Percentiles rank a stretch among this genome's conserved stretches.
Conservation (phyloP, 2,797 vertebrate species). For the Hyperoplus lanceolatus region DNA sequence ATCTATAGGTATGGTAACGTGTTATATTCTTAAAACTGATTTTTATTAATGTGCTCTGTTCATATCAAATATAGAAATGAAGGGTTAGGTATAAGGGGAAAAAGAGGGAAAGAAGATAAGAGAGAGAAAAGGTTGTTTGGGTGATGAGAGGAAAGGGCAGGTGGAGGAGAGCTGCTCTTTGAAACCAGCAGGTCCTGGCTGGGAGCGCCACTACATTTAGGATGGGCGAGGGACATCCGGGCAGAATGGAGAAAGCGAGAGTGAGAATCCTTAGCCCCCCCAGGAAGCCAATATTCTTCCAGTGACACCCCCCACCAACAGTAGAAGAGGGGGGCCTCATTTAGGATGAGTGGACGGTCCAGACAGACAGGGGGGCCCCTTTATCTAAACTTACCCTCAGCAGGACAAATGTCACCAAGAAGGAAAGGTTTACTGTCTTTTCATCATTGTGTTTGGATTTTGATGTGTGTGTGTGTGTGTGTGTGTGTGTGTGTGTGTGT, state of each 20-base stretch:
- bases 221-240: slow-evolving; percentile 69
- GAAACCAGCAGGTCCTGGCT: slow-evolving; percentile 84
- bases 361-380: slow-evolving; percentile 59
- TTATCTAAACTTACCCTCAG: slow-evolving; percentile 80
- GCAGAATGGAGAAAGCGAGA: slow-evolving; percentile 35
- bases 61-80: background rate
- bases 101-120: slow-evolving; percentile 27
- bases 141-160: slow-evolving; percentile 82
- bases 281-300: slow-evolving; percentile 78
- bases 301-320: slow-evolving; percentile 85
- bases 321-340: slow-evolving; percentile 61
- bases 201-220: slow-evolving; percentile 87
- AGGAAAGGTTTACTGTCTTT: slow-evolving; percentile 55
- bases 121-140: slow-evolving; percentile 63
- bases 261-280: slow-evolving; percentile 59
- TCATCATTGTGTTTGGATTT: slow-evolving; percentile 49
- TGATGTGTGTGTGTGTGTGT: slow-evolving; percentile 19
- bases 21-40: too few species aligned
- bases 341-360: slow-evolving; percentile 56
- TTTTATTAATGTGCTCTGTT: too few species aligned
- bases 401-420: slow-evolving; percentile 73
- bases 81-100: background rate
- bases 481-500: slow-evolving; percentile 46
- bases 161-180: slow-evolving; percentile 78
- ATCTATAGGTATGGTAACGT: background rate